These are phyloP conservation scores for Oreochromis grahami DNA, from an alignment of 2,797 vertebrate species.

Conservation along the genomic window DNA sequence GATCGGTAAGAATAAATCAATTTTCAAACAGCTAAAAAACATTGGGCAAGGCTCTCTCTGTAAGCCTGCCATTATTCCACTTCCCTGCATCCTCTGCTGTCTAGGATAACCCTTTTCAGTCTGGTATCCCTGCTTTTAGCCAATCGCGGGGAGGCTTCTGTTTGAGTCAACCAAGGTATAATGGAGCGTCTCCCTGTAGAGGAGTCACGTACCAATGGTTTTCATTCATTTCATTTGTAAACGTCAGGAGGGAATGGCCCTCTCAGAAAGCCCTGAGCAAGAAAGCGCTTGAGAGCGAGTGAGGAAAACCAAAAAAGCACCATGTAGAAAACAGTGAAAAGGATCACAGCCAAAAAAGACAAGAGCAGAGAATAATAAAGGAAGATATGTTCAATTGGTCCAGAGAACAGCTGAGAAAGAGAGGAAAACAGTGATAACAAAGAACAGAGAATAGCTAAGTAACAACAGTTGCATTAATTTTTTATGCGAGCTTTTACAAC, in stretches of 20 bases:
- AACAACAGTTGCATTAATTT: slow-evolving; percentile 38
- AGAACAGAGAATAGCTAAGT: not conserved
- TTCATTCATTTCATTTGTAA: slow-evolving; percentile 70
- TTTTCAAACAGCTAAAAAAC: slow-evolving; percentile 73
- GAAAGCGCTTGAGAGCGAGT: slow-evolving; percentile 21
- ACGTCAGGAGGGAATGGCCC: slow-evolving; percentile 43
- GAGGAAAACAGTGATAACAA: not conserved
- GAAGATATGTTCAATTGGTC: slow-evolving; percentile 25
- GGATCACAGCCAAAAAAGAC: slow-evolving; percentile 42
- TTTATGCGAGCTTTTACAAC: slow-evolving; percentile 43
- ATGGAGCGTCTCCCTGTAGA: slow-evolving; percentile 59
- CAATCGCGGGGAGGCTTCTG: slow-evolving; percentile 50
- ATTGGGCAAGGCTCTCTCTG: slow-evolving; percentile 63
- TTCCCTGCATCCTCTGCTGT: slow-evolving; percentile 57
- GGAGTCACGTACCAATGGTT: slow-evolving; percentile 58
- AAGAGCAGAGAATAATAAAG: slow-evolving; percentile 20
- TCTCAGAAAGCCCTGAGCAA: slow-evolving; percentile 52
- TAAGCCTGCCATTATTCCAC: slow-evolving; percentile 72
- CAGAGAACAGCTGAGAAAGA: slow-evolving; percentile 8
- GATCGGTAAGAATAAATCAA: slow-evolving; percentile 73
- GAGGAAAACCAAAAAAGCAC: slow-evolving; percentile 36
- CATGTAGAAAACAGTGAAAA: slow-evolving; percentile 43
- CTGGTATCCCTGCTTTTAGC: slow-evolving; percentile 36
- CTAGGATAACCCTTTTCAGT: slow-evolving; percentile 57
- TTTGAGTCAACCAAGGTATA: slow-evolving; percentile 64